Base-by-base conservation (phyloP, 1,140 invertebrate species). In the Drosophila repleta region DNA sequence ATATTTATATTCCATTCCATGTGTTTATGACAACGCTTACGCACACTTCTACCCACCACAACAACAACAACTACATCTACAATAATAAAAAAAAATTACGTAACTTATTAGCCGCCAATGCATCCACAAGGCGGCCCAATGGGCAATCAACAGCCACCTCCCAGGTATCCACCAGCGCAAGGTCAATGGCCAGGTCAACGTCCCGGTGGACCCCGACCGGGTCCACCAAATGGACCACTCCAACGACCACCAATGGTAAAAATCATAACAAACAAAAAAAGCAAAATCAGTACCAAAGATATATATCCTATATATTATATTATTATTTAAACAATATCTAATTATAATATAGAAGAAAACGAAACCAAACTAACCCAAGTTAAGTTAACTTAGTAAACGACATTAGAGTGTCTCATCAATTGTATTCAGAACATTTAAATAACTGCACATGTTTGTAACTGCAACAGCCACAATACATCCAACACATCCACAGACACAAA, bases 241-340 rank as follows among this genome's bases (percentile, higher is more conserved):
- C 94, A 94, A 77, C 92, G 95, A 84, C 95, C 94, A 63, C 95
- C 94, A 90, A 95, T 95, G 95, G 94, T 95, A 93, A 93, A 90
- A 32, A 89, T 70, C 65, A 71, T 69, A 76, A 68, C 74, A 55
- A 73, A 56, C 61, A 52, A 41, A 61, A 37, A 18, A 18, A 24
- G 58, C 26, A 7, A 29, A 56, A 66, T 58, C 64, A 55, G 56
- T 60, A 57, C 41, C 49, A 60, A 64, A 41, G 21, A 58, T 35
- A 57, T 58, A 58, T 35, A 57, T 58, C 58, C 68, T 69, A 56
- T 71, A n/a, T 71, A 65, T 32, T 51, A 51, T 49, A 49, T n/a
- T 45, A 62, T 51, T 57, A 66, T 57, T 35, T 55, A 15, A 21
- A 24, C 37, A 58, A 63, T 39, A 48, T 68, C 60, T 72, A 75